Percentiles rank a stretch among this genome's conserved stretches.
phyloP scores from a whole-genome alignment of 2,113 vertebrate species.

The Clupea harengus region DNA sequence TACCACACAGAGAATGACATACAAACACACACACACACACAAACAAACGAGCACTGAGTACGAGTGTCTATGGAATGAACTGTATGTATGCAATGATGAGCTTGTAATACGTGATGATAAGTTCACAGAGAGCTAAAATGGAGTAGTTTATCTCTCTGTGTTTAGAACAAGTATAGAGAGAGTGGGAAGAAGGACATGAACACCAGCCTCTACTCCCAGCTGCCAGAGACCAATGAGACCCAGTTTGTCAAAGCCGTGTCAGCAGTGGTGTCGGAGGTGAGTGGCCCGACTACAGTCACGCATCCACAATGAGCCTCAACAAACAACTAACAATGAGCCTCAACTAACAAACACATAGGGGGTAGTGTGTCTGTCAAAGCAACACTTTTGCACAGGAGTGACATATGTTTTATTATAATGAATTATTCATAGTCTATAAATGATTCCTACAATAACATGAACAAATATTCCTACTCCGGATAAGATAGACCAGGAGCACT shows the following conservation, averaged over 20 bases:
- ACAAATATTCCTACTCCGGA: too few relatives aligned
- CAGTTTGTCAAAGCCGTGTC: conserved; percentile 74
- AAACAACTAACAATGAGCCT: not conserved
- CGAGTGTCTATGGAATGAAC: not conserved
- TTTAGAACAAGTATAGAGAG: conserved; percentile 75
- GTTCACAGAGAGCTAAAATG: too few relatives aligned
- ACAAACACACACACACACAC: conserved; percentile 5
- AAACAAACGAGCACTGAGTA: too few relatives aligned
- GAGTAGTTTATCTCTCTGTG: not conserved
- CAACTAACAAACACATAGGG: not conserved
- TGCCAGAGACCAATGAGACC: conserved; percentile 82
- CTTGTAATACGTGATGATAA: too few relatives aligned
- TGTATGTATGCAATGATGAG: not conserved
- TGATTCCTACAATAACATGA: too few relatives aligned
- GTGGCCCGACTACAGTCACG: not conserved
- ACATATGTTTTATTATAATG: too few relatives aligned
- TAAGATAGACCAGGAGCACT: too few relatives aligned
- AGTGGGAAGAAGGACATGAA: conserved; percentile 70
- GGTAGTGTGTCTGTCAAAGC: not conserved
- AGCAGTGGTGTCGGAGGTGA: conserved; percentile 54
- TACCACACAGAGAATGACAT: not conserved
- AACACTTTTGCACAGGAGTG: too few relatives aligned
- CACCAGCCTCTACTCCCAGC: conserved; percentile 77
- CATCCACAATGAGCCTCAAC: not conserved
- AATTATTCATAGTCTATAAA: too few relatives aligned